Evolutionary conservation across 2,888 invertebrate species (phyloP), one percentile per base, ranked within the genome.

Genomic region (Pharmacophagus antenor): DNA sequence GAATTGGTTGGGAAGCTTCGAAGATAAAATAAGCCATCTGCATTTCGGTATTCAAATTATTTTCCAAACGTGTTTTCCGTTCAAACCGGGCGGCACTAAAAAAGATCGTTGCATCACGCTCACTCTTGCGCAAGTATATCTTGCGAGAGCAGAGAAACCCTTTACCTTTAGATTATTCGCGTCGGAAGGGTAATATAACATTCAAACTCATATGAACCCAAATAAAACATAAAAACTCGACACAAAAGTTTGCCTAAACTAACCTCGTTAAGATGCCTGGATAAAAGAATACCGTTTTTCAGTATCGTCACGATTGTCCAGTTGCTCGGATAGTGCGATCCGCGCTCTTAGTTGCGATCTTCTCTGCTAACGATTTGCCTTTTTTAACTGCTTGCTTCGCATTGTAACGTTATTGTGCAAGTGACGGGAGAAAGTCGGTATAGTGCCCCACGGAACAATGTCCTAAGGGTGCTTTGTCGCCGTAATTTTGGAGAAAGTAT

Each of bases 221-320:
- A 84, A 86, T 82, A 86, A 87, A 85, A 84, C 67, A 68, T 77
- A 82, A 85, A 80, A 86, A 78, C 80, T 85, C 85, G 84, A 87
- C 84, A 89, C 88, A 87, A 88, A 88, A 88, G 88, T 90, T 89
- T 87, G 89, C 86, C 88, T 90, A 89, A 88, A 85, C 90, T 89
- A 88, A 88, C 85, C 85, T 90, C 87, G 88, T 90, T 90, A 88
- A 82, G 88, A 90, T 90, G 85, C 84, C 84, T 86, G 88, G 88
- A 88, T 88, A 88, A 89, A 88, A 80, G 85, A 88, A 85, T 86
- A 86, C 85, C 83, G 86, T 87, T 88, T 88, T 88, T 90, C 87
- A 90, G 90, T 90, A 88, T 84, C 82, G 81, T 85, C 83, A 87
- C 84, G 89, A 85, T 84, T 84, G 88, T 82, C 87, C 82, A 75